Evolutionary conservation across 2,888 invertebrate species (phyloP), one percentile per base, ranked within the genome.

Genomic region (Petrolisthes cinctipes): DNA sequence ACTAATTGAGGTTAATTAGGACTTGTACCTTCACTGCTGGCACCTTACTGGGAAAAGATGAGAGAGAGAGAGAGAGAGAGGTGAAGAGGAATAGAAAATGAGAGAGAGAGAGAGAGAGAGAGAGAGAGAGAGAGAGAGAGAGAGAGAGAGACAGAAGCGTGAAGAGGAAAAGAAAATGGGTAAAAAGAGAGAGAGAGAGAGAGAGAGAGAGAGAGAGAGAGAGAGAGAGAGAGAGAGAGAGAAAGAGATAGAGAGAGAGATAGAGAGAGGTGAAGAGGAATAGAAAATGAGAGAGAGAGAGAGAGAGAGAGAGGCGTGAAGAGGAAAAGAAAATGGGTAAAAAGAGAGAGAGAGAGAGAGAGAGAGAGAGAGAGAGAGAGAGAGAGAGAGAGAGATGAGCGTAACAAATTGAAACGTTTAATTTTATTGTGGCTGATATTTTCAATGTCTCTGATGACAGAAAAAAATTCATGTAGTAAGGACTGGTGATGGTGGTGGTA

Each of bases 111-210:
- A 53, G 9, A 78, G 14, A 51, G 51, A 51, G 17, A 20, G 76
- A 73, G 73, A 78, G 78, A 78, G 4, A 14, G 78, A 78, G 23
- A 78, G 78, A 23, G 54, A 54, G 54, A 73, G n/a, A 73, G 37
- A 37, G 4, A 7, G 17, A 73, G 7, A 4, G 37, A 0, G 17
- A 5, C 0, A 5, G 75, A 75, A 37, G 53, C 53, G 37, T 20
- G 11, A 4, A 66, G 17, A 66, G 17, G 7, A 75, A 75, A 37
- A 20, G 51, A 14, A 53, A 51, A 51, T 75, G 37, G 14, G 53
- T 14, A 75, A 75, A 37, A 75, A 14, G 6, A 75, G 75, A 7
- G 75, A 37, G 75, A 66, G 17, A 17, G 17, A 66, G 17, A 11
- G 66, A 66, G 11, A 17, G 17, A 17, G 66, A 17, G 66, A 66